A percentile compares a stretch with the other conserved stretches of the same genome.
These are phyloP conservation scores for Podilymbus podiceps DNA, from an alignment of 2,113 vertebrate genomes.

Conservation along the genomic window DNA sequence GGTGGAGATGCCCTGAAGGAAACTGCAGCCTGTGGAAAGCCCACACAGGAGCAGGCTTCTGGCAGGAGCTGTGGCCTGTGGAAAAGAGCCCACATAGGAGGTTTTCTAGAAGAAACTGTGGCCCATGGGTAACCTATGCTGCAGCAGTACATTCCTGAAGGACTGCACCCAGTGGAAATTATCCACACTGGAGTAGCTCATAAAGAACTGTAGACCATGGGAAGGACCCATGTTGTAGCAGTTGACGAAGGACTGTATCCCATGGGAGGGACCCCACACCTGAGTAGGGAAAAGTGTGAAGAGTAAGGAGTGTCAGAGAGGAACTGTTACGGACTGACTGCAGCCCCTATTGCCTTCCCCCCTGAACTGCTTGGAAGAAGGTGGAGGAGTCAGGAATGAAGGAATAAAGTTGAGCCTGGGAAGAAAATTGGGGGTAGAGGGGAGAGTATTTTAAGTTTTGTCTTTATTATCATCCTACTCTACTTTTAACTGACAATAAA, in stretches of 20 bases:
- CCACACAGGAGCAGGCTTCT: neutral
- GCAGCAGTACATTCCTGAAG: neutral
- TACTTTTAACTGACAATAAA: neutral
- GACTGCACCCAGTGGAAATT: neutral
- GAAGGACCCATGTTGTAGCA: neutral
- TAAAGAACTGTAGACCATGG: neutral
- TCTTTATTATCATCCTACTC: neutral
- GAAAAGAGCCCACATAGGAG: neutral
- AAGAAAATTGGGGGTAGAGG: neutral
- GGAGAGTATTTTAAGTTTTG: neutral
- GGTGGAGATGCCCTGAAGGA: neutral
- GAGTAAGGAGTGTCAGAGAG: neutral
- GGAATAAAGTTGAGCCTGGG: neutral
- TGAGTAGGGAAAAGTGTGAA: neutral
- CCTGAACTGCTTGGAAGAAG: neutral
- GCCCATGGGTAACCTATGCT: rapidly evolving
- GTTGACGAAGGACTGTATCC: neutral
- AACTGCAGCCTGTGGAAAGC: neutral
- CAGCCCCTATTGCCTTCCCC: rapidly evolving
- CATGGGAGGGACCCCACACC: neutral
- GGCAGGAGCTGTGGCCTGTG: neutral
- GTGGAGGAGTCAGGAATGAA: neutral
- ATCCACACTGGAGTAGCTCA: neutral
- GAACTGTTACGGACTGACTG: neutral
- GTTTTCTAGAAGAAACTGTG: neutral